Percentiles rank a stretch among this genome's conserved stretches.
phyloP scores from a whole-genome alignment of 2,113 vertebrate species.

The Pseudonaja textilis region DNA sequence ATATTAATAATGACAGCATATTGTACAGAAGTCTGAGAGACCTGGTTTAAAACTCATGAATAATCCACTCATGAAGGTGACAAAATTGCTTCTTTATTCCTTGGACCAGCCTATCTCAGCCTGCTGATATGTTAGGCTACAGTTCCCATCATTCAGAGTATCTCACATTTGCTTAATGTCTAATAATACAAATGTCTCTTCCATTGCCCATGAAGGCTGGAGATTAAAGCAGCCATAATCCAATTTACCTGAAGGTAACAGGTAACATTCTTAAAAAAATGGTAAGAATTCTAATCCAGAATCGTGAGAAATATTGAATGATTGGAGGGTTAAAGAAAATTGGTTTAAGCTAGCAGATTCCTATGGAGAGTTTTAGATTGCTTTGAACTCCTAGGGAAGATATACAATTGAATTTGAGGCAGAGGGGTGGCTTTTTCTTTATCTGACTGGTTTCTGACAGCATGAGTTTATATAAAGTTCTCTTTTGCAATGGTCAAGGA shows the following conservation, averaged over 20 bases:
- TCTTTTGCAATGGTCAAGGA: slow-evolving; percentile 68
- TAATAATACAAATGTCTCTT: neutral
- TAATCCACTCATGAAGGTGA: neutral
- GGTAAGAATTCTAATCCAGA: neutral
- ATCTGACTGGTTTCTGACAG: neutral
- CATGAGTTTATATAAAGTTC: neutral
- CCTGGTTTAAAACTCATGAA: neutral
- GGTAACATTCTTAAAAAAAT: neutral
- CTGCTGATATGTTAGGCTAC: neutral
- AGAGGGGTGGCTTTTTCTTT: neutral
- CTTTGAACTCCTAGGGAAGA: neutral
- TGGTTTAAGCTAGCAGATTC: neutral
- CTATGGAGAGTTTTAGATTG: neutral
- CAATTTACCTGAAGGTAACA: neutral
- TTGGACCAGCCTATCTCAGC: neutral
- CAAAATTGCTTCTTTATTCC: neutral
- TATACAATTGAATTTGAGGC: neutral
- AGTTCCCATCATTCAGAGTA: neutral
- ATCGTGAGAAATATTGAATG: neutral
- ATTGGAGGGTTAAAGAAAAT: neutral
- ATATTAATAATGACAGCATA: neutral
- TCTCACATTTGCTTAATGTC: neutral
- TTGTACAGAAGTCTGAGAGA: neutral
- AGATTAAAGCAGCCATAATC: neutral
- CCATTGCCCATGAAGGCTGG: neutral